These are phyloP conservation scores for Caracal caracal DNA, from an alignment of 2,113 vertebrate species.

Conservation along the genomic window DNA sequence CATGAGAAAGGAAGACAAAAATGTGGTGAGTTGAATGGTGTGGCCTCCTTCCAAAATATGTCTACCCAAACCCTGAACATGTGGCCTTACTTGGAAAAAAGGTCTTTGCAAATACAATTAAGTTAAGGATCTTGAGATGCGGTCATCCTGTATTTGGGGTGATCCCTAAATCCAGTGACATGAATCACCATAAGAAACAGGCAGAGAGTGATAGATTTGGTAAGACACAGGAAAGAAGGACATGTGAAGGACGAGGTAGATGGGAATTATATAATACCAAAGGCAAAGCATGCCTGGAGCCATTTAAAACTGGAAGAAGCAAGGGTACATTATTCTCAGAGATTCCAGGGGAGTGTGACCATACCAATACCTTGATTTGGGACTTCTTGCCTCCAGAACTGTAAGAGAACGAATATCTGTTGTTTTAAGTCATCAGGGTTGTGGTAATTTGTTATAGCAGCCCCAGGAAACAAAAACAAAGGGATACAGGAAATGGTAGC, in stretches of 20 bases:
- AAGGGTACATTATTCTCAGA: background rate
- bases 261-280: background rate
- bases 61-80: background rate
- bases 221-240: background rate
- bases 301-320: background rate
- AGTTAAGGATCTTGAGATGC: background rate
- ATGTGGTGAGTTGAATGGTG: background rate
- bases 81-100: background rate
- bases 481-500: background rate
- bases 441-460: background rate
- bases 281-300: background rate
- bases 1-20: background rate
- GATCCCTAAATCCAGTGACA: background rate
- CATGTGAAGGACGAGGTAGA: rapidly evolving
- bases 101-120: background rate
- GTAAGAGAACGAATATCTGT: background rate
- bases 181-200: background rate
- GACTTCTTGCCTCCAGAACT: background rate
- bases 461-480: background rate
- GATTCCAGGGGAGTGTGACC: rapidly evolving
- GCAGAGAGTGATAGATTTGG: background rate
- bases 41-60: no score
- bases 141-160: background rate
- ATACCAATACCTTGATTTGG: background rate
- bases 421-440: background rate